phyloP scores from a whole-genome alignment of 2,113 vertebrate genomes.

The Riparia riparia region DNA sequence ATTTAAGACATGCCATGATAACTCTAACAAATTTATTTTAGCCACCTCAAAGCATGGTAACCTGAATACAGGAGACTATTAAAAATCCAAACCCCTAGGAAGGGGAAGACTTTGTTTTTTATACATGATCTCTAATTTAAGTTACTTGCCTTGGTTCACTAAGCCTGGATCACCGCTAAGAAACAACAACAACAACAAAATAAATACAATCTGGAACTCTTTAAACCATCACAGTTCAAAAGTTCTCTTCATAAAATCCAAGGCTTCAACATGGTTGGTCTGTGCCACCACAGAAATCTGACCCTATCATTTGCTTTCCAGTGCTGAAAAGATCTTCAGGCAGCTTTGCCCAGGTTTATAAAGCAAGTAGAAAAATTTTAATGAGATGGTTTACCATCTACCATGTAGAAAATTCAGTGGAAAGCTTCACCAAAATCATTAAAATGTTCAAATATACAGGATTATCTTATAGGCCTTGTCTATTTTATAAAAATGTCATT shows the following conservation, averaged over 20 bases:
- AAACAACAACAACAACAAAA: background rate
- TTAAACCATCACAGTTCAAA: background rate
- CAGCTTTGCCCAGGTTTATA: background rate
- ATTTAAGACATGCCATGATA: background rate
- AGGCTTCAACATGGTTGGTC: accelerated
- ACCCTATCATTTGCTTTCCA: accelerated
- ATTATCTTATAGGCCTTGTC: accelerated
- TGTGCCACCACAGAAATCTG: background rate
- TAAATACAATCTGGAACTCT: no score
- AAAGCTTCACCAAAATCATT: background rate
- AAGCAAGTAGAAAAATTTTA: background rate
- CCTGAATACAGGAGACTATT: background rate
- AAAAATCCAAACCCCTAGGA: background rate
- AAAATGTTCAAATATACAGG: background rate
- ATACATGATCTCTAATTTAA: background rate
- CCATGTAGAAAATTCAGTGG: background rate
- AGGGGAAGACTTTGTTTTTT: background rate
- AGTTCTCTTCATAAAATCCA: background rate
- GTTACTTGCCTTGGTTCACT: background rate
- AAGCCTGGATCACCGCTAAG: background rate
- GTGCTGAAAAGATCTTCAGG: background rate
- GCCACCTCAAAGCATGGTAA: background rate
- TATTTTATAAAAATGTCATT: background rate
- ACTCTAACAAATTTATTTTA: background rate
- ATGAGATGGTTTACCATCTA: background rate